Conservation (phyloP, 2,888 invertebrate genomes). For the Theretra japonica region DNA sequence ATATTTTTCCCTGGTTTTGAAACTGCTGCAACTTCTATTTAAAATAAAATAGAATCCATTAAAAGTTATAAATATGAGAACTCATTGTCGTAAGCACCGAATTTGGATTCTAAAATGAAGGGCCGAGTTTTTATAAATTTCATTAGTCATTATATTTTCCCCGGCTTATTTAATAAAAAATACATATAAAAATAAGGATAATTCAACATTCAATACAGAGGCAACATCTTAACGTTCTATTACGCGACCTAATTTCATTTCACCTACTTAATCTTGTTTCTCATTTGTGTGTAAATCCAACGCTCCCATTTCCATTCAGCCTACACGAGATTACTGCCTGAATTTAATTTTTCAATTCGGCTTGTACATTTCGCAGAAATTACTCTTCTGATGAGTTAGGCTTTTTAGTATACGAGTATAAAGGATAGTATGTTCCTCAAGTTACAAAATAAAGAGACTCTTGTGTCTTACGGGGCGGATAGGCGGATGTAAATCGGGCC, state of each 20-base stretch:
- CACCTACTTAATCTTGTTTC: conserved; percentile 27
- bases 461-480: no score
- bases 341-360: conserved; percentile 16
- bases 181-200: background rate
- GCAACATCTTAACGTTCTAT: background rate
- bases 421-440: background rate
- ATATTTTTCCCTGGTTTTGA: no score
- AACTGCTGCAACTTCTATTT: no score
- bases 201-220: background rate
- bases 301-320: conserved; percentile 23
- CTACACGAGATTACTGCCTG: conserved; percentile 8
- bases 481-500: no score
- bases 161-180: background rate
- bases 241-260: conserved; percentile 15
- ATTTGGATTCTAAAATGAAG: no score
- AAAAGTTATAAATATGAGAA: no score
- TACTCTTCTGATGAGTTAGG: background rate
- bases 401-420: background rate
- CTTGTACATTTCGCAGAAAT: background rate
- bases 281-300: conserved; percentile 25
- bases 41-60: no score
- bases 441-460: no score
- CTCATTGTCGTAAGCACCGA: no score
- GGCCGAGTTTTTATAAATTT: background rate
- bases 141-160: background rate